phyloP scores from a whole-genome alignment of 2,888 invertebrate genomes.

The Lamproptera curius region DNA sequence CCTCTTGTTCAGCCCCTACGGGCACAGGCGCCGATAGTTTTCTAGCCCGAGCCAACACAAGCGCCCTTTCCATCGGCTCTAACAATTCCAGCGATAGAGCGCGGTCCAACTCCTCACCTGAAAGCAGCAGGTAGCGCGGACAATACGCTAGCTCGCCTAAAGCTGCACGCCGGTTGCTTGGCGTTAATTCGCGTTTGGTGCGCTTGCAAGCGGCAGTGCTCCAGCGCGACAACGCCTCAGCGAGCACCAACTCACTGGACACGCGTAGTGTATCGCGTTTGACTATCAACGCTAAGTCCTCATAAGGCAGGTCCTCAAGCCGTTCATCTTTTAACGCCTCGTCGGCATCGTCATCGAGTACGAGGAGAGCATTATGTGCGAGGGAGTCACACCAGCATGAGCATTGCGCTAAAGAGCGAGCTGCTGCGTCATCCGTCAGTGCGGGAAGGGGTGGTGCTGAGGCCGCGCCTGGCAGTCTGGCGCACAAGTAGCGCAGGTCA shows the following conservation, averaged over 20 bases:
- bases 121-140: constrained; percentile 83
- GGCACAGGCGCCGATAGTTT: constrained; percentile 64
- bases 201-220: constrained; percentile 66
- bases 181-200: constrained; percentile 59
- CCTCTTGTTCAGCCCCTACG: constrained; percentile 67
- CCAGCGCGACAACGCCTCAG: constrained; percentile 80
- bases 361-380: constrained; percentile 81
- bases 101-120: constrained; percentile 80
- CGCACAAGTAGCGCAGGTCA: constrained; percentile 72
- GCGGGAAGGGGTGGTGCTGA: constrained; percentile 72
- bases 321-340: constrained; percentile 58
- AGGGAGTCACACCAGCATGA: constrained; percentile 79
- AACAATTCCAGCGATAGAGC: constrained; percentile 65
- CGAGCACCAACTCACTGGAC: constrained; percentile 79
- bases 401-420: constrained; percentile 61
- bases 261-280: constrained; percentile 83
- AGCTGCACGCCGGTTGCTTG: constrained; percentile 65
- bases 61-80: constrained; percentile 66
- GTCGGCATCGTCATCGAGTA: constrained; percentile 66
- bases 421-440: constrained; percentile 54
- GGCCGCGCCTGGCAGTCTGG: constrained; percentile 61
- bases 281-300: constrained; percentile 81
- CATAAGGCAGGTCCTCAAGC: constrained; percentile 78
- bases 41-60: constrained; percentile 63
- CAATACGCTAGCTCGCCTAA: constrained; percentile 77